phyloP scores from a whole-genome alignment of 1,140 invertebrate species.

The Drosophila fuyamai region DNA sequence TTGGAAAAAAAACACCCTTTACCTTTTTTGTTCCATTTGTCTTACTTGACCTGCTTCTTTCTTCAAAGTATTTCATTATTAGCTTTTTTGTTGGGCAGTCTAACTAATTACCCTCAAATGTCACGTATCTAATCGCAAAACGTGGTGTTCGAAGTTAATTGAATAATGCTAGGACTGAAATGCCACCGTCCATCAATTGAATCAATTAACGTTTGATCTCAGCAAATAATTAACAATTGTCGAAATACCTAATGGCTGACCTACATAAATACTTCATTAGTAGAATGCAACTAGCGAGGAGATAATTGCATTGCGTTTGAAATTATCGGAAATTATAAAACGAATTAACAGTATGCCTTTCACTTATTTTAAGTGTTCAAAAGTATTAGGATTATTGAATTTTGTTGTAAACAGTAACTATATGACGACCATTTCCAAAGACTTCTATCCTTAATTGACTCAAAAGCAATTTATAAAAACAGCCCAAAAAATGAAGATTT shows the following conservation, averaged over 20 bases:
- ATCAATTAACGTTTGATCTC: conserved; percentile 6
- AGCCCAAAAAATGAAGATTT: too few species aligned
- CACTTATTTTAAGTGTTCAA: neutral
- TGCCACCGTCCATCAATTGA: neutral
- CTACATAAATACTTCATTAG: conserved; percentile 6
- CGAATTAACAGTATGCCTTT: neutral
- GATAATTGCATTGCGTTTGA: neutral
- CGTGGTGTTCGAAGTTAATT: conserved; percentile 1
- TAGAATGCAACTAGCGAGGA: neutral
- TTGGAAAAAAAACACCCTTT: neutral
- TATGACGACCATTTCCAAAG: too few species aligned
- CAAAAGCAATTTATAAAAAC: too few species aligned
- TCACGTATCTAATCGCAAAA: neutral
- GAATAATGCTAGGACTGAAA: neutral
- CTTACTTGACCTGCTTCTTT: too few species aligned
- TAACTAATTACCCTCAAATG: neutral
- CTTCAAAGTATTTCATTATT: neutral
- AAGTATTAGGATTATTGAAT: neutral
- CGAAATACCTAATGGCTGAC: conserved; percentile 1
- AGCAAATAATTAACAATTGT: conserved; percentile 12
- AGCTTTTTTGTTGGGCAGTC: neutral
- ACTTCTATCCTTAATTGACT: too few species aligned
- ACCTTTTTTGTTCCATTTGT: neutral
- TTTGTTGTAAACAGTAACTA: too few species aligned
- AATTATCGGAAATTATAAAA: neutral